These are phyloP conservation scores for Euschistus heros DNA, from an alignment of 1,140 invertebrate species.

Conservation along the genomic window DNA sequence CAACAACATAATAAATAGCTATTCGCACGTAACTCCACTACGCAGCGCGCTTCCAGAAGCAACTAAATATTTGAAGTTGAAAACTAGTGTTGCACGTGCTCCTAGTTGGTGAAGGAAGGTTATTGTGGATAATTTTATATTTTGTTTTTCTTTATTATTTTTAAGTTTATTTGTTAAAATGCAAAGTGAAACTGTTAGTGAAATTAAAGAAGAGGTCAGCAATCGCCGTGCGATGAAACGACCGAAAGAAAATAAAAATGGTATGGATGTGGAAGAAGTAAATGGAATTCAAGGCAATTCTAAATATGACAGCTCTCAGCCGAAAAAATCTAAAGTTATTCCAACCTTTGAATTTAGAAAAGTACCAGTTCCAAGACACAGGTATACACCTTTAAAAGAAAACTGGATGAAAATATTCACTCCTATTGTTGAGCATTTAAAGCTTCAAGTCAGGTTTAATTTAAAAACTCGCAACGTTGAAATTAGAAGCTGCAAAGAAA, in stretches of 20 bases:
- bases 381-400: conserved; percentile 88
- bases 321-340: conserved; percentile 41
- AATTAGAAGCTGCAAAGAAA: conserved; percentile 63
- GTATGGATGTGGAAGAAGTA: conserved; percentile 45
- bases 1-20: no score
- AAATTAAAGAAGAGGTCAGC: neutral
- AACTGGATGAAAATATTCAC: conserved; percentile 97
- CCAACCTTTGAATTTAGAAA: conserved; percentile 46
- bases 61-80: no score
- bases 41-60: no score
- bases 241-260: conserved; percentile 12
- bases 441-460: conserved; percentile 92
- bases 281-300: conserved; percentile 50
- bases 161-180: neutral
- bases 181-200: neutral
- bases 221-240: conserved; percentile 16
- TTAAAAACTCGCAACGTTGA: conserved; percentile 84
- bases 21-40: no score
- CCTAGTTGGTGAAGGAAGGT: no score
- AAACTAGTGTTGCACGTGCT: no score
- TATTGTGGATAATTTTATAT: no score
- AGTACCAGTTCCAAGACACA: conserved; percentile 56
- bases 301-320: conserved; percentile 37
- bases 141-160: no score
- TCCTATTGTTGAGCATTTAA: conserved; percentile 88